Base-by-base conservation (phyloP, 2,888 invertebrate species). In the Bembecia ichneumoniformis region DNA sequence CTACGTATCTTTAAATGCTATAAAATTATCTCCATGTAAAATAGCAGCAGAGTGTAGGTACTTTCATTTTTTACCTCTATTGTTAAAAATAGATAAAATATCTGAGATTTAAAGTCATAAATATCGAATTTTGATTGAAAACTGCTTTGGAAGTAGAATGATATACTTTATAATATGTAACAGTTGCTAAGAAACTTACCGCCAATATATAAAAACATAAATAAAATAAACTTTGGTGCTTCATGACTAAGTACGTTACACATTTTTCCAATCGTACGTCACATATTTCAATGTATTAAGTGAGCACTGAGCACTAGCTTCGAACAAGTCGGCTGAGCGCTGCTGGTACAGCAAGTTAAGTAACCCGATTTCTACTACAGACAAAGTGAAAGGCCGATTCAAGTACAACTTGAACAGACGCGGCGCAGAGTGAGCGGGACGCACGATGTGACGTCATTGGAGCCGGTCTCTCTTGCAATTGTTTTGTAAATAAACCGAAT, bases 331-430 rank as follows among this genome's bases (percentile, higher is more conserved):
- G 13, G 16, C n/a, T 14, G 40, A 40, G 14, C 11, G 14, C 40
- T 40, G 14, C 40, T n/a, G 28, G 28, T 28, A 40, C 40, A 40
- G 14, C 40, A 40, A 13, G 40, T 40, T 40, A 7, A 13, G n/a
- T 40, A 14, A 44, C 11, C 11, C 44, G 13, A 11, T 15, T 14
- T 15, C 11, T 13, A 17, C 13, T 15, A 3, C 3, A 3, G 14
- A 57, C 50, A 62, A 68, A 82, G 83, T 83, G 84, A 83, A 86
- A 84, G 84, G 79, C 77, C 56, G 51, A 55, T 55, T 54, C 58
- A 55, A 59, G 58, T 59, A 62, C 58, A 62, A 70, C 70, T 74
- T 69, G 62, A 46, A 50, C 65, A 69, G 28, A 53, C 20, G 70
- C 67, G 77, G 76, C 57, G 56, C 64, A 14, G 47, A 11, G 15